phyloP scores from a whole-genome alignment of 2,113 vertebrate genomes.

The Psilopsiagon aymara region DNA sequence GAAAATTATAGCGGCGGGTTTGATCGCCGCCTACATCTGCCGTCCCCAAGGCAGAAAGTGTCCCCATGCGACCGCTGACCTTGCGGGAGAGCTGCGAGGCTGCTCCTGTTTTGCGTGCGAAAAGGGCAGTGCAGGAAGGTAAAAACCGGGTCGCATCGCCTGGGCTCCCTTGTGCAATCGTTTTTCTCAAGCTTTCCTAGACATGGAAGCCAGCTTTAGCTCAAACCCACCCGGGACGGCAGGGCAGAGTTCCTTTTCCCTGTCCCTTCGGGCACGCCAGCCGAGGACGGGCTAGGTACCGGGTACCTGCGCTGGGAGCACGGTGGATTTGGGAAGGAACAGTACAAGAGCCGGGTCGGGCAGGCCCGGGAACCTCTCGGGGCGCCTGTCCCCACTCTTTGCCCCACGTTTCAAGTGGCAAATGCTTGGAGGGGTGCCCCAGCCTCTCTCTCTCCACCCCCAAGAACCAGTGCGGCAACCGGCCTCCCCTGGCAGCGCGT shows the following conservation, averaged over 20 bases:
- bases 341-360: not conserved
- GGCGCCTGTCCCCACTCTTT: fast-evolving
- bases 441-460: fast-evolving
- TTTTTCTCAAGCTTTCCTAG: not conserved
- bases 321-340: not conserved
- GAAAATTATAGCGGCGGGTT: not conserved
- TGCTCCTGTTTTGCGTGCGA: fast-evolving
- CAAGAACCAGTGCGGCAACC: not conserved
- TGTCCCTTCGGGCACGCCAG: fast-evolving
- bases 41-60: not conserved
- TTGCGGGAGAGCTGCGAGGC: too few relatives aligned
- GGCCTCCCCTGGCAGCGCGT: not conserved
- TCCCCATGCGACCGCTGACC: not conserved
- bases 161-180: not conserved
- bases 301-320: not conserved
- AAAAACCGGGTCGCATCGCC: not conserved
- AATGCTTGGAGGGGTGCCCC: not conserved
- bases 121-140: not conserved
- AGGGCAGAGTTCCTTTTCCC: not conserved
- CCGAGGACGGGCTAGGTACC: not conserved
- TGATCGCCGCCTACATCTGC: not conserved
- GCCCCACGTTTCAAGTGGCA: not conserved
- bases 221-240: not conserved
- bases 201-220: not conserved
- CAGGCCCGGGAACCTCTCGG: not conserved